Evolutionary conservation across 2,113 vertebrate genomes (phyloP), one percentile per base, ranked within the genome.

Genomic region (Cryptomyrus ogoouensis): DNA sequence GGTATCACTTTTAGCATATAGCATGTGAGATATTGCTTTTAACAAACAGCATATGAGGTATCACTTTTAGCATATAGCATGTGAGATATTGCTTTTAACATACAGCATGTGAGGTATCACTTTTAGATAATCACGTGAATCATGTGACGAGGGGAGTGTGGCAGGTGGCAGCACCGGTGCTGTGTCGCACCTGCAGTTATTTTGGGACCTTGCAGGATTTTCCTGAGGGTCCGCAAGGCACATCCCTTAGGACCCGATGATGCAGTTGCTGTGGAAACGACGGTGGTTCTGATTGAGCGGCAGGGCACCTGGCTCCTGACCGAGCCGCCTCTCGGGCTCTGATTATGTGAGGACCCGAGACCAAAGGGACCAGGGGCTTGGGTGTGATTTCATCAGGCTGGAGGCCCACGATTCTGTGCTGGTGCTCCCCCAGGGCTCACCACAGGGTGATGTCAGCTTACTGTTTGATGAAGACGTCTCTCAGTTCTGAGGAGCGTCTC

Each of bases 301-400:
- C 13, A 3, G 83, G 83, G 83, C 4, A n/a, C 44, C 47, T 44
- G 83, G 44, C 83, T 49, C 83, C 83, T 86, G n/a, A 50, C 44
- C 83, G 47, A 12, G 44, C 83, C 4, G 83, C 83, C 83, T 15
- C 83, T 27, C 2, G n/a, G 83, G 83, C 47, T 47, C 12, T 86
- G 83, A 86, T 86, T 86, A n/a, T 47, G n/a, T 50, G 44, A 86
- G 83, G n/a, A 27, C 7, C 44, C 9, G 10, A 50, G 83, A 86
- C 19, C 83, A 12, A 47, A 13, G 9, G 44, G 24, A 31, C 10
- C n/a, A 1, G 7, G 44, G 83, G 21, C 83, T 84, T 47, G 7
- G 44, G 21, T 46, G 44, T 47, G 83, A 86, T 86, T 86, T 49
- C 83, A 50, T 86, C 83, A 86, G 83, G 83, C 9, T n/a, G 83